phyloP scores from a whole-genome alignment of 1,140 invertebrate genomes.

The Pogonognathellus flavescens region DNA sequence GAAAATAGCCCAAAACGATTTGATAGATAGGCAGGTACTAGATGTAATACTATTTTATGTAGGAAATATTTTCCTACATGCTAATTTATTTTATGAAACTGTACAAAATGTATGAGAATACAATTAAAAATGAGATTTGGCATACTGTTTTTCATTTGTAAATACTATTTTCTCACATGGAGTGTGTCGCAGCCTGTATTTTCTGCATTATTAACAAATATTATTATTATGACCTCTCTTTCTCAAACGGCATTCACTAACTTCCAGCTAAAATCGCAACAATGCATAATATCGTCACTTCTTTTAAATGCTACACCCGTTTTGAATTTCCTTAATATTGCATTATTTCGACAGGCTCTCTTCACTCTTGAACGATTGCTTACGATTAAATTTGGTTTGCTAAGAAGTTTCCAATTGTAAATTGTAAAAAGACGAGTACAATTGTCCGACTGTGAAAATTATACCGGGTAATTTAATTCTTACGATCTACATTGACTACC shows the following conservation, averaged over 20 bases:
- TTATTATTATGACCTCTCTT: background rate
- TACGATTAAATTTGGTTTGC: background rate
- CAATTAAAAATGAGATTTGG: constrained; percentile 38
- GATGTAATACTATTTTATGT: background rate
- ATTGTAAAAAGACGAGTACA: background rate
- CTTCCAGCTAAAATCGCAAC: background rate
- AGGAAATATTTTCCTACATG: background rate
- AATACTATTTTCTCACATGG: background rate
- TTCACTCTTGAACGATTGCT: background rate
- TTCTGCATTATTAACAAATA: background rate
- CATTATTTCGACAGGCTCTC: background rate
- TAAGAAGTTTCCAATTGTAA: background rate
- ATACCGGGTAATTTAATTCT: background rate
- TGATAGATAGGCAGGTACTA: background rate
- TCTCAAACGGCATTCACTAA: too few relatives aligned
- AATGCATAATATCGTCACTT: background rate
- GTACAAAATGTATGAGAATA: background rate
- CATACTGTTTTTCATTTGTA: constrained; percentile 44
- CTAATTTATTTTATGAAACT: background rate
- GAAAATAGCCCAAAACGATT: background rate
- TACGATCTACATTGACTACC: constrained; percentile 10
- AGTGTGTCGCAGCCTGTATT: background rate
- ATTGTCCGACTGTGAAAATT: background rate
- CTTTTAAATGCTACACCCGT: constrained; percentile 8
- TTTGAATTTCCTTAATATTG: background rate